These are phyloP conservation scores for Alaudala cheleensis DNA, from an alignment of 2,113 vertebrate species.

Conservation along the genomic window DNA sequence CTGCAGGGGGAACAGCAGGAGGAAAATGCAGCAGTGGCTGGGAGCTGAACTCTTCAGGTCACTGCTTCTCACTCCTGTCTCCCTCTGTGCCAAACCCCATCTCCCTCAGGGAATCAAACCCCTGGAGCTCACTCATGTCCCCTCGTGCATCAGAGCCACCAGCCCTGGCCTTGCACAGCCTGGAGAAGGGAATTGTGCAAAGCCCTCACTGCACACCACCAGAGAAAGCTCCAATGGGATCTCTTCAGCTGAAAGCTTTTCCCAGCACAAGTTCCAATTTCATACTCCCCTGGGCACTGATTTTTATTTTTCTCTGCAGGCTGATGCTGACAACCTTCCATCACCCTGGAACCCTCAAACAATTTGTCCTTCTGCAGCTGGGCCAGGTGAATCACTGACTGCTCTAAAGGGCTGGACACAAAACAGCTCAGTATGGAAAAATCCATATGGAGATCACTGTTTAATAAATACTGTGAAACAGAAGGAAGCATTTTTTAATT, in stretches of 20 bases:
- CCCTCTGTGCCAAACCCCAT: neutral
- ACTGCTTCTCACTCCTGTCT: neutral
- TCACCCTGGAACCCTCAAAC: neutral
- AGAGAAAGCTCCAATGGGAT: neutral
- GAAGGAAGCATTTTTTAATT: neutral
- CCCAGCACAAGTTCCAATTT: neutral
- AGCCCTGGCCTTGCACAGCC: neutral
- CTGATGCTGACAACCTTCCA: neutral
- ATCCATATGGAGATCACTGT: neutral
- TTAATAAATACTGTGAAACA: neutral
- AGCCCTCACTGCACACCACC: neutral
- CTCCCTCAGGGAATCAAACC: neutral
- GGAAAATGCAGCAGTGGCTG: neutral
- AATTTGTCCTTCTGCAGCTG: neutral
- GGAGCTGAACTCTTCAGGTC: neutral
- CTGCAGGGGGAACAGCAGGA: neutral
- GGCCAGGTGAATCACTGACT: neutral
- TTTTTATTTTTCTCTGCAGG: neutral
- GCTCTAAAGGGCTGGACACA: neutral
- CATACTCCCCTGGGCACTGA: neutral
- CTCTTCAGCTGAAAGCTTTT: slow-evolving; percentile 1
- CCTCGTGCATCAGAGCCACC: neutral
- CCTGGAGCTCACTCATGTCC: neutral
- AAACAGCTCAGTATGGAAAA: neutral
- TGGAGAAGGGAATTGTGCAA: neutral